Percentiles rank a stretch among this genome's conserved stretches.
Evolutionary conservation across 2,113 vertebrate genomes (phyloP).

Genomic region (Muscicapa adusta): DNA sequence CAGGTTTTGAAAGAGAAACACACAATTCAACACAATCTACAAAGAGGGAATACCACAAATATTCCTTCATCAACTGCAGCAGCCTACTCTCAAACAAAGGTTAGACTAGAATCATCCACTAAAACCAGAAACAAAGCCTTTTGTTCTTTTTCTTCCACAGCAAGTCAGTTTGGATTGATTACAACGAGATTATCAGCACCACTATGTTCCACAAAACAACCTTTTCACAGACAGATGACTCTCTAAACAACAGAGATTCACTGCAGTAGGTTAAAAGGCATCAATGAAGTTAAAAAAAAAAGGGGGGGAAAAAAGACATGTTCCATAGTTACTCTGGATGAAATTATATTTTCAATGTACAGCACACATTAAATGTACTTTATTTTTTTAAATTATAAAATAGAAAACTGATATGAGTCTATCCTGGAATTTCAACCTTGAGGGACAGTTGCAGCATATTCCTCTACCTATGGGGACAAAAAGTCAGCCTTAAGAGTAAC

Average conservation of each 20-base stretch:
- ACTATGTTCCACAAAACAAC: not conserved
- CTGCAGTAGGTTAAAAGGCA: not conserved
- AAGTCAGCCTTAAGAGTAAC: not conserved
- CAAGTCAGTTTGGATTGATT: not conserved
- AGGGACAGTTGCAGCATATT: not conserved
- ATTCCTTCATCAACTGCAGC: not conserved
- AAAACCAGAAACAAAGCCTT: not conserved
- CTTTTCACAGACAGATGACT: not conserved
- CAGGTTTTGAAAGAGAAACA: not conserved
- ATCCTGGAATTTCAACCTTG: not conserved
- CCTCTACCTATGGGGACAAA: not conserved
- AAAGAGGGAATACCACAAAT: not conserved
- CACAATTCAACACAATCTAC: accelerated
- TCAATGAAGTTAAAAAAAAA: not conserved
- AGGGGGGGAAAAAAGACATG: accelerated
- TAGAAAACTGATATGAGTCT: not conserved
- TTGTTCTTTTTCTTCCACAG: not conserved
- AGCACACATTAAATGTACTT: not conserved
- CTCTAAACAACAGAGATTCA: not conserved
- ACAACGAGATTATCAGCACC: not conserved
- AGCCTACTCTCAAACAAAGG: not conserved
- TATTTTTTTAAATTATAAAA: not conserved
- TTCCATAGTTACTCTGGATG: not conserved
- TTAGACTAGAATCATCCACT: not conserved
- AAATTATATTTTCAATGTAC: not conserved